Percentiles rank a stretch among this genome's conserved stretches.
phyloP scores from a whole-genome alignment of 2,797 vertebrate species.

The Denticeps clupeoides region DNA sequence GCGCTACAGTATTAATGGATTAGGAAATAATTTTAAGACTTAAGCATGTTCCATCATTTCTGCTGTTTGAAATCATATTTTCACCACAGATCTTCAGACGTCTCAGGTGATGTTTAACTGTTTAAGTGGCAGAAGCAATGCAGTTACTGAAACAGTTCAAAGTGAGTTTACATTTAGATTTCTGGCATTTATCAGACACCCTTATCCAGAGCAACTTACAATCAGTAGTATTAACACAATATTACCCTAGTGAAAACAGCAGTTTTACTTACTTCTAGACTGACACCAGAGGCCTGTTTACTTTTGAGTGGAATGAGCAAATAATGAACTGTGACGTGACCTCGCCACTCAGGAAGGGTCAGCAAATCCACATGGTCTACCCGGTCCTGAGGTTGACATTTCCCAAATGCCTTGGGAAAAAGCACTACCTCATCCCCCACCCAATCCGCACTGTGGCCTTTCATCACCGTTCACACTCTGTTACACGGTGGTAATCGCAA shows the following conservation, averaged over 20 bases:
- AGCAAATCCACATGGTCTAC: constrained; percentile 25
- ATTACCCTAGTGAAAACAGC: constrained; percentile 1
- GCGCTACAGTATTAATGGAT: too few species aligned
- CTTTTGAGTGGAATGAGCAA: constrained; percentile 24
- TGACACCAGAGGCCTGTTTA: constrained; percentile 29
- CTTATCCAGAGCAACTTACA: too few species aligned
- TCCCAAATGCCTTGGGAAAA: constrained; percentile 29
- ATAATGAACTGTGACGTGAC: constrained; percentile 39
- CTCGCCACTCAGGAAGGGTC: constrained; percentile 16
- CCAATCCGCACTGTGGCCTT: constrained; percentile 8
- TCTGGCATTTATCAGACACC: too few species aligned
- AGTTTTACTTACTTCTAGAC: constrained; percentile 1
- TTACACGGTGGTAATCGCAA: constrained; percentile 4
- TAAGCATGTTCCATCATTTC: too few species aligned
- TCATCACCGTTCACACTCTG: constrained; percentile 14
- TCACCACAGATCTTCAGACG: too few species aligned
- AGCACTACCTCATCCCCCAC: constrained; percentile 26
- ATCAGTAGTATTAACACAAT: neutral
- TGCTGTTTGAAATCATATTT: too few species aligned
- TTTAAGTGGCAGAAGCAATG: neutral
- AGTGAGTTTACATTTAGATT: too few species aligned
- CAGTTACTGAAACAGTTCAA: too few species aligned
- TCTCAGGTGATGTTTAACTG: too few species aligned
- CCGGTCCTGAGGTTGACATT: constrained; percentile 17
- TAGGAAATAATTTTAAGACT: too few species aligned